Evolutionary conservation across 2,888 invertebrate genomes (phyloP), one percentile per base, ranked within the genome.

Genomic region (Leptopilina drosophilae): DNA sequence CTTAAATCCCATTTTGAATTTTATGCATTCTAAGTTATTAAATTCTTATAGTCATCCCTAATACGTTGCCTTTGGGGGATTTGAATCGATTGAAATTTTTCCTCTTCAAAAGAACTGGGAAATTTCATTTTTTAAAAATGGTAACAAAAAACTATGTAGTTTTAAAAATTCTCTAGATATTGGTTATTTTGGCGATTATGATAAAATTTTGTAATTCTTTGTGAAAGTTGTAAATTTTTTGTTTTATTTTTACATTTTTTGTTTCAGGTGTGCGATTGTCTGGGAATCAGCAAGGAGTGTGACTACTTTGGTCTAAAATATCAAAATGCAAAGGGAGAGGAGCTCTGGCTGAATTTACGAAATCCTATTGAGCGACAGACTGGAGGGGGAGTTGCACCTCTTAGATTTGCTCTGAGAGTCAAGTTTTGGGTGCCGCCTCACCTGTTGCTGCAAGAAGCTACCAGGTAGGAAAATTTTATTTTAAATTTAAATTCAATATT

Each of bases 351-450:
- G 83, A 98, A 98, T 92, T 92, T 97, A 87, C 94, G 97, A 82
- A 98, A 98, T 92, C 95, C 95, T 75, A 94, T 97, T 84, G 95
- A 95, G 88, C 94, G 95, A 80, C 96, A 96, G 90, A 94, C 95
- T 80, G 94, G 94, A 79, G 95, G 95, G 76, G 95, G 95, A 79
- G 92, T 93, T 8, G 92, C 93, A 62, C 94, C 94, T 12, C 93
- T 95, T 81, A 93, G 96, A 73, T 94, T 96, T 84, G 94, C 95
- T 84, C 93, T 96, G 80, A 93, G 96, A 84, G 96, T 97, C 85
- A 98, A 98, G 92, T 98, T 97, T 93, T 97, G 97, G 96, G 97
- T 98, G 66, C 97, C 97, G 3, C 97, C 97, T 3, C 97, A 97
- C 92, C 94, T 95, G 81, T 94, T 98, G 81, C 94, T 97, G 82